Conservation (phyloP, 2,113 vertebrate genomes). For the Cyprinodon brontotheroides region DNA sequence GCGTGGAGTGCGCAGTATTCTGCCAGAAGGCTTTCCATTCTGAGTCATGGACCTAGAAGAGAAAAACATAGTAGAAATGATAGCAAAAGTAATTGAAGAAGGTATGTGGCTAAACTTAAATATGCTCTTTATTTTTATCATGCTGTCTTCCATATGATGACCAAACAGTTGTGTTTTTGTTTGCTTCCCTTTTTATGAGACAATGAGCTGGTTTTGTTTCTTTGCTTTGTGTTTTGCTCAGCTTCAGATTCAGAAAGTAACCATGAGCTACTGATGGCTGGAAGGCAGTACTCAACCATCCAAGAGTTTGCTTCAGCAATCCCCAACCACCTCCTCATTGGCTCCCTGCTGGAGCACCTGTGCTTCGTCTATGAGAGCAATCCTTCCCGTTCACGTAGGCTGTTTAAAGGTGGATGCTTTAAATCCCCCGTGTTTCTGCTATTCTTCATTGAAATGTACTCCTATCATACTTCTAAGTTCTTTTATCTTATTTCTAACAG, state of each 20-base stretch:
- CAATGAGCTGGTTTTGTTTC: not conserved
- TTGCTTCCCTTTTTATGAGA: not conserved
- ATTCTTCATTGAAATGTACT: not conserved
- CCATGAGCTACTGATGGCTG: slow-evolving; percentile 79
- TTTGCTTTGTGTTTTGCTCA: slow-evolving; percentile 46
- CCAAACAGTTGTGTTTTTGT: not conserved
- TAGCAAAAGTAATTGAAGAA: slow-evolving; percentile 79
- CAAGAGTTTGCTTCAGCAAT: slow-evolving; percentile 87
- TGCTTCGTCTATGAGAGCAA: slow-evolving; percentile 91
- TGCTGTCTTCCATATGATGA: not conserved
- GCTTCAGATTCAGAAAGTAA: slow-evolving; percentile 87
- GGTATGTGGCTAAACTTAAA: slow-evolving; percentile 63
- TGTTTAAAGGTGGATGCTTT: slow-evolving; percentile 86
- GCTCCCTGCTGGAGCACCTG: slow-evolving; percentile 92
- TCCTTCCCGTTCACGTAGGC: slow-evolving; percentile 82
- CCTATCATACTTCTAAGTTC: not conserved
- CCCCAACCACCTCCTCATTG: slow-evolving; percentile 92
- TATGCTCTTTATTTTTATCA: too few relatives aligned
- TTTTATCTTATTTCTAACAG: slow-evolving; percentile 69
- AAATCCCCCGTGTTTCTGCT: too few relatives aligned
- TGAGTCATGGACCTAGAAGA: slow-evolving; percentile 71
- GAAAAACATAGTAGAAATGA: slow-evolving; percentile 73
- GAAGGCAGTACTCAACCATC: slow-evolving; percentile 75
- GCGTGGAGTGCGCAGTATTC: slow-evolving; percentile 10
- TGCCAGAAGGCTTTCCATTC: slow-evolving; percentile 7